Conservation (phyloP, 2,888 invertebrate species). For the Smittia sp. region DNA sequence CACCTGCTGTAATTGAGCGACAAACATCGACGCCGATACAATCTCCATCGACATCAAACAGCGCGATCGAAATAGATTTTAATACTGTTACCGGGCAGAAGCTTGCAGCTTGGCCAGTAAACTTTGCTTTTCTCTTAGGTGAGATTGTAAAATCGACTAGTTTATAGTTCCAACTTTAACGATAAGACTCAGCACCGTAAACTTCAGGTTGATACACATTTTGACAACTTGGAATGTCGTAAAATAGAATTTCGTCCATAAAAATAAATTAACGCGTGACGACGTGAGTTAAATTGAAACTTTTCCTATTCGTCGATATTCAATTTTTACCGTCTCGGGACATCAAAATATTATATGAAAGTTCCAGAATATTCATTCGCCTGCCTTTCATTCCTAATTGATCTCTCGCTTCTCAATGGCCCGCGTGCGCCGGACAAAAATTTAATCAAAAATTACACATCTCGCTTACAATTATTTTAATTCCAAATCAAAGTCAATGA, state of each 20-base stretch:
- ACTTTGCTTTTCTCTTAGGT: background rate
- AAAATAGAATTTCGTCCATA: background rate
- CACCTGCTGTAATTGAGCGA: background rate
- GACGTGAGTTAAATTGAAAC: constrained; percentile 22
- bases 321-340: too few relatives aligned
- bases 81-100: background rate
- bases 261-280: constrained; percentile 2
- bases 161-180: background rate
- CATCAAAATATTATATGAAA: too few relatives aligned
- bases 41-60: background rate
- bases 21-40: background rate
- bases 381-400: too few relatives aligned
- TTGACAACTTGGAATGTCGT: constrained; percentile 29
- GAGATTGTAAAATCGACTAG: background rate
- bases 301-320: too few relatives aligned
- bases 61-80: background rate
- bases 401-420: too few relatives aligned
- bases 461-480: constrained; percentile 3
- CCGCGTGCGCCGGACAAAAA: too few relatives aligned
- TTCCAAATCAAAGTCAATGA: constrained; percentile 39
- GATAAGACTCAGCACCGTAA: background rate
- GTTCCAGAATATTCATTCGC: too few relatives aligned
- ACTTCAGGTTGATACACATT: constrained; percentile 10
- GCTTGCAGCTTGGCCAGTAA: background rate
- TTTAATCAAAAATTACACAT: background rate